phyloP scores from a whole-genome alignment of 2,113 vertebrate species.

The Paralichthys olivaceus region DNA sequence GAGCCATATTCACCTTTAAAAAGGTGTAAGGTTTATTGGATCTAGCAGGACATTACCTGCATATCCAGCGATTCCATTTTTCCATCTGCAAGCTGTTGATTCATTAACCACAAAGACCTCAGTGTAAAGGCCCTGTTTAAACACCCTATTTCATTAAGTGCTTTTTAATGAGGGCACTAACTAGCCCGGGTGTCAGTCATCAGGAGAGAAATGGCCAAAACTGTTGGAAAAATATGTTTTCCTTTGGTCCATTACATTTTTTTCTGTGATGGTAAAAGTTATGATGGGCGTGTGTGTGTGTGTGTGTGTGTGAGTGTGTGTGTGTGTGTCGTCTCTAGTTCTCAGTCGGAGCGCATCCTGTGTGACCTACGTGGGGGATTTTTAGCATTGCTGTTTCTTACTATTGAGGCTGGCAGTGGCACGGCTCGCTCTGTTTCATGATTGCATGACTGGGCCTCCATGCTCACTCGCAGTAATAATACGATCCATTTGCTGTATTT shows the following conservation, averaged over 20 bases:
- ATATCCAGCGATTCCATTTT: constrained; percentile 70
- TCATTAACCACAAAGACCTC: constrained; percentile 77
- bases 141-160: constrained; percentile 79
- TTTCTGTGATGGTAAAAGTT: constrained; percentile 52
- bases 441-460: constrained; percentile 28
- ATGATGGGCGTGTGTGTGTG: constrained; percentile 41
- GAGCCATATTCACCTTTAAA: constrained; percentile 65
- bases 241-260: constrained; percentile 52
- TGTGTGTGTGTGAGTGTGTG: constrained; percentile 17
- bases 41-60: constrained; percentile 71
- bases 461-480: constrained; percentile 24
- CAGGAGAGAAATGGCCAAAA: constrained; percentile 52
- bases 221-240: constrained; percentile 62
- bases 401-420: constrained; percentile 38
- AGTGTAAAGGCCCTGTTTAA: constrained; percentile 73
- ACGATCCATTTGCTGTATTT: constrained; percentile 29
- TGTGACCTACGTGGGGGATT: constrained; percentile 38
- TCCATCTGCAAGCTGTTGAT: constrained; percentile 60
- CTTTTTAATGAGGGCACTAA: constrained; percentile 76
- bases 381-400: constrained; percentile 18
- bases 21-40: constrained; percentile 76
- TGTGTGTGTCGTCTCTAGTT: constrained; percentile 37
- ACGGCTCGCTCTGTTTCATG: constrained; percentile 35
- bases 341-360: constrained; percentile 47
- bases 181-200: constrained; percentile 75